Evolutionary conservation across 1,140 invertebrate genomes (phyloP).

Genomic region (Callitettix versicolor): DNA sequence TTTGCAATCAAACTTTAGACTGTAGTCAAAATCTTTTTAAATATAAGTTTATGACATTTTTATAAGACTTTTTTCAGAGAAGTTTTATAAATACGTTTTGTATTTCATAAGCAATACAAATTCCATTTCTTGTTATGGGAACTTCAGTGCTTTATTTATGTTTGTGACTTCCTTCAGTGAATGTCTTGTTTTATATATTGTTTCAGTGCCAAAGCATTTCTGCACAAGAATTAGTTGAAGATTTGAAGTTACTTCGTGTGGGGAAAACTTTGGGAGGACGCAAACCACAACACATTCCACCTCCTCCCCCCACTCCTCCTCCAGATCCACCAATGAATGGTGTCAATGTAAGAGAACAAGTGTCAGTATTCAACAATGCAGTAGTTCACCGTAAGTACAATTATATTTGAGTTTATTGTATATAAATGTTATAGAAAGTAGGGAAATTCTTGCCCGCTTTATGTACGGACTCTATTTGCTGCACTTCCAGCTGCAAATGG

Average conservation of each 20-base stretch:
- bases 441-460: too few relatives aligned
- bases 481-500: not conserved
- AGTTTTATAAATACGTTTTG: too few relatives aligned
- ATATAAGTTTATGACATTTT: too few relatives aligned
- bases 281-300: constrained; percentile 43
- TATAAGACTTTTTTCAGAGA: too few relatives aligned
- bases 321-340: constrained; percentile 45
- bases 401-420: constrained; percentile 6
- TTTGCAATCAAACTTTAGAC: too few relatives aligned
- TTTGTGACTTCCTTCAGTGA: too few relatives aligned
- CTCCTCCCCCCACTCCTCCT: constrained; percentile 46
- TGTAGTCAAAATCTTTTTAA: too few relatives aligned
- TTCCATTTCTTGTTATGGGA: too few relatives aligned
- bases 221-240: constrained; percentile 78
- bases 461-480: not conserved
- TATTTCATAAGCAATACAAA: too few relatives aligned
- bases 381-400: constrained; percentile 31
- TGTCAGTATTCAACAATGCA: constrained; percentile 42
- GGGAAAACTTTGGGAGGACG: constrained; percentile 51
- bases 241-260: constrained; percentile 66
- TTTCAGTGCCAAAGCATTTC: constrained; percentile 66
- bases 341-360: constrained; percentile 46
- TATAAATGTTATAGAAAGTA: not conserved
- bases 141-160: too few relatives aligned
- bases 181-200: too few relatives aligned